Conservation (phyloP, 2,797 vertebrate species). For the Eulemur albifrons region DNA sequence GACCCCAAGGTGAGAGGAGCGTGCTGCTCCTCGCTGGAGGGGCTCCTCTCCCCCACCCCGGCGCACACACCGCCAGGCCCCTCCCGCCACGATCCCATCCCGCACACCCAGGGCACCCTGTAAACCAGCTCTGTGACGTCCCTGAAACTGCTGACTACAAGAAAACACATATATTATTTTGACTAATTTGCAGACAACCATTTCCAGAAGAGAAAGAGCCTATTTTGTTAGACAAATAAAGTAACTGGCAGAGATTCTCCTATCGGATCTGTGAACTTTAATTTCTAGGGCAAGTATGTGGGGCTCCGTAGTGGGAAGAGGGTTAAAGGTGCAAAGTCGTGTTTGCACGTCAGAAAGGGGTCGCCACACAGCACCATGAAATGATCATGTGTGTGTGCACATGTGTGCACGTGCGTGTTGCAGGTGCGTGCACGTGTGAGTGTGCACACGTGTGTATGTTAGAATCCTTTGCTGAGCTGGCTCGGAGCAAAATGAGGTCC, state of each 20-base stretch:
- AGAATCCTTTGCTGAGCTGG: background rate
- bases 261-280: accelerated
- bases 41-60: accelerated
- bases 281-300: accelerated
- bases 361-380: accelerated
- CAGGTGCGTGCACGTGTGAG: background rate
- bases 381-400: accelerated
- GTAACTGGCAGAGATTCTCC: background rate
- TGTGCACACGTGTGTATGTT: background rate
- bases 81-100: too few species aligned
- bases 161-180: background rate
- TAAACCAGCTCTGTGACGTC: accelerated
- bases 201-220: background rate
- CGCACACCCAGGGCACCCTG: background rate
- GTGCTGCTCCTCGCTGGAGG: accelerated
- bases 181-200: accelerated
- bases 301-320: accelerated
- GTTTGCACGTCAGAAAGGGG: background rate
- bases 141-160: background rate
- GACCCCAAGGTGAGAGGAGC: accelerated
- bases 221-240: background rate
- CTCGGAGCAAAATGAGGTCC: background rate
- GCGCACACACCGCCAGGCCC: accelerated
- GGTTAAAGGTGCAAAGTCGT: background rate
- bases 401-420: background rate